Base-by-base conservation (phyloP, 2,113 vertebrate species). In the Cryptoleucopteryx plumbea region DNA sequence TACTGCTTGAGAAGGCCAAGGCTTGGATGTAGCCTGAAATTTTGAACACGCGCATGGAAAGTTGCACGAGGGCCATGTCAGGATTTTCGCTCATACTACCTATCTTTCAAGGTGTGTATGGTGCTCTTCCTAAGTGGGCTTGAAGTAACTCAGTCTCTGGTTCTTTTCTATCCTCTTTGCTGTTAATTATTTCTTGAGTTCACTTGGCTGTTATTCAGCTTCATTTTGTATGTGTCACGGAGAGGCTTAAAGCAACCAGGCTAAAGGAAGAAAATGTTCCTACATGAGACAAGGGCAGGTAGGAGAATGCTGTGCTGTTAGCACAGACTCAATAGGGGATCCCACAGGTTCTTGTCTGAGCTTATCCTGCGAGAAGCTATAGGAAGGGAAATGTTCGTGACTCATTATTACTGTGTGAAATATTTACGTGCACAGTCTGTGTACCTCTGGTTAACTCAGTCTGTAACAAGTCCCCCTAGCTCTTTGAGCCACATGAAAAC, bases 31-130 rank as follows among this genome's bases (percentile, higher is more conserved):
- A 72, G 47, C 27, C 42, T 43, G 66, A 81, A 58, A 27, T 67
- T 55, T 17, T 45, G 31, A 55, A 38, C 7, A 43, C 6, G 9
- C 16, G 10, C 16, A 9, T 16, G 32, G n/a, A 53, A 72, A 63
- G 42, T 18, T 58, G 7, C 18, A 17, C 0, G 0, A 8, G 22
- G 16, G 31, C 40, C 23, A 18, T 0, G 0, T 9, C 23, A 62
- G 50, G 42, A 48, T 3, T 66, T 63, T 59, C 32, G 23, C 10
- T 85, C 47, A 11, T 0, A 0, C 8, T 45, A 1, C 40, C 15
- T 31, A 0, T 25, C 29, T 38, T 34, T 53, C 25, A 19, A 80
- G 23, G 26, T 59, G 8, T 55, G 11, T 6, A 2, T 10, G 9
- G 15, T 55, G 26, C 22, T 65, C 22, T 78, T 75, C 21, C 38